These are phyloP conservation scores for Andrena bucephala DNA, from an alignment of 2,888 invertebrate species.

Conservation along the genomic window DNA sequence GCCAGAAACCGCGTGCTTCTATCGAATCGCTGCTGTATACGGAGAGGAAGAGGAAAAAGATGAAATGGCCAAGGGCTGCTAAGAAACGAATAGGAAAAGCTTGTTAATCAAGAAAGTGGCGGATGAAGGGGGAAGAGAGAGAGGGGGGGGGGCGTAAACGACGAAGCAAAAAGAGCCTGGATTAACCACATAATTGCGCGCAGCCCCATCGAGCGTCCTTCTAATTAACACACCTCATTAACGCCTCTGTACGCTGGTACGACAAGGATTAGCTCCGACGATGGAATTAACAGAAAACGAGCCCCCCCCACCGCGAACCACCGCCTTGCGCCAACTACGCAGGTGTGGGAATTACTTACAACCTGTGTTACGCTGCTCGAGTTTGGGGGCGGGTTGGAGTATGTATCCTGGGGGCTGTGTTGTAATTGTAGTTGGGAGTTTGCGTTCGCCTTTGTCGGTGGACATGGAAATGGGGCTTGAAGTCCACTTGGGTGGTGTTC, in stretches of 20 bases:
- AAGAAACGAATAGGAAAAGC: not conserved
- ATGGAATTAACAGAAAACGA: slow-evolving; percentile 16
- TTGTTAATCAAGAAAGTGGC: not conserved
- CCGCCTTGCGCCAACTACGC: too few species aligned
- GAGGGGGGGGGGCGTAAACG: not conserved
- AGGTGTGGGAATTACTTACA: too few species aligned
- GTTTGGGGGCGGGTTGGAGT: too few species aligned
- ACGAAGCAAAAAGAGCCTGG: slow-evolving; percentile 1
- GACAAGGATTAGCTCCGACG: slow-evolving; percentile 28
- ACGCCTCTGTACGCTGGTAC: slow-evolving; percentile 27
- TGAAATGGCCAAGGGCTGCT: not conserved
- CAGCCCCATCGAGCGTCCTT: slow-evolving; percentile 28
- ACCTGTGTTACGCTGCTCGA: too few species aligned
- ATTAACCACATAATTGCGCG: slow-evolving; percentile 52
- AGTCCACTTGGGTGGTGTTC: too few species aligned
- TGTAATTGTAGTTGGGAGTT: too few species aligned
- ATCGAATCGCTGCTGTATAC: not conserved
- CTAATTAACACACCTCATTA: slow-evolving; percentile 53
- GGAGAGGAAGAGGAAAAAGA: not conserved
- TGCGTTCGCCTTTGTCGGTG: too few species aligned
- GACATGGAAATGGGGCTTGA: too few species aligned
- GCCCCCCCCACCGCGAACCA: not conserved
- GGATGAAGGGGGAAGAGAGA: not conserved
- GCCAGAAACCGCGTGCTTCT: not conserved
- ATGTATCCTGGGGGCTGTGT: too few species aligned